Evolutionary conservation across 2,113 vertebrate genomes (phyloP), one percentile per base, ranked within the genome.

Genomic region (Platichthys flesus): DNA sequence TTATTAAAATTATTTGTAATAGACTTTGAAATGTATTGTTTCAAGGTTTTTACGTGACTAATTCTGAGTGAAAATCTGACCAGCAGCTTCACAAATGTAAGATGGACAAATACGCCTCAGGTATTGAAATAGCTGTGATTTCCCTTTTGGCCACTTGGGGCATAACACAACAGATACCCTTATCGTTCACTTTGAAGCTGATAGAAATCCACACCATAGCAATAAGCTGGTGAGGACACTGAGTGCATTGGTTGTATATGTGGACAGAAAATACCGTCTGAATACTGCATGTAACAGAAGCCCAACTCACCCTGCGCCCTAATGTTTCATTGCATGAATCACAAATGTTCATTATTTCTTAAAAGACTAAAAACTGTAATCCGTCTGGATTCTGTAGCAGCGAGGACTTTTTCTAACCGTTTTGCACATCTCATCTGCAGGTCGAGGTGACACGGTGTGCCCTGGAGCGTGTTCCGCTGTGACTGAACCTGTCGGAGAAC

Each of bases 341-440:
- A 49, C 16, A 66, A 26, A 55, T 78, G 35, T 77, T 58, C 20
- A 31, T 37, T 66, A 8, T 65, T 65, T 54, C 49, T 59, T 20
- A 31, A 54, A 24, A 52, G 3, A 40, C 18, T 62, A 9, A 71
- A 71, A 71, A 71, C 18, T 45, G 31, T 31, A 31, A 31, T 31
- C 31, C 6, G 31, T 31, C 31, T 31, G 31, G 58, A 42, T 42
- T 14, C 63, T 24, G 42, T 15, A 26, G 2, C 47, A 9, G 28
- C 20, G 15, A 49, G 79, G 71, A 75, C 51, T 45, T 24, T 31
- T 56, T 70, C 20, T 9, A 57, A 21, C 60, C 37, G 15, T 62
- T 63, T 67, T 80, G 16, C 42, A n/a, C 26, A 56, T 58, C 9
- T 83, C 74, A 26, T 76, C 59, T 58, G n/a, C 78, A 91, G 90